A percentile compares a stretch with the other conserved stretches of the same genome.
phyloP scores from a whole-genome alignment of 2,888 invertebrate genomes.

The Lapara coniferarum region DNA sequence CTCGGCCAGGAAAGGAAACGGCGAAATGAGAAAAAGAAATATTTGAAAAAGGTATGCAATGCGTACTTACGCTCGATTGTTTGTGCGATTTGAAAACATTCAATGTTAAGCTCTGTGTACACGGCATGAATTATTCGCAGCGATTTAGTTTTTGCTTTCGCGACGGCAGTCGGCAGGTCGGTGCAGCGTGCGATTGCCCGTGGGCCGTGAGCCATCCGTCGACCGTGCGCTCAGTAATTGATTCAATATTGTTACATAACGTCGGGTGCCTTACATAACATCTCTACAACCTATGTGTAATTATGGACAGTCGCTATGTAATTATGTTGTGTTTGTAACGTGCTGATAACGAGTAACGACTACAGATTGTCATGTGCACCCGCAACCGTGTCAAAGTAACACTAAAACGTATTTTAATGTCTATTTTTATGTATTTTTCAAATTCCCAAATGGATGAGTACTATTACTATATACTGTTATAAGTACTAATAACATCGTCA shows the following conservation, averaged over 20 bases:
- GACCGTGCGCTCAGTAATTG: constrained; percentile 61
- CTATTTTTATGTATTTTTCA: background rate
- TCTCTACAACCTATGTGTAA: constrained; percentile 29
- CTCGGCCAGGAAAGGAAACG: constrained; percentile 80
- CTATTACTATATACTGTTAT: background rate
- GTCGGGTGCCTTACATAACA: constrained; percentile 57
- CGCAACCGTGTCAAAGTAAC: constrained; percentile 6
- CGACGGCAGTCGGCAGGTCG: constrained; percentile 33
- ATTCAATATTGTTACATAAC: constrained; percentile 67
- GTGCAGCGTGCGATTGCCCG: background rate
- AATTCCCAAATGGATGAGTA: background rate
- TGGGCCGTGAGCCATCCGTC: constrained; percentile 3
- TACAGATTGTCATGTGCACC: background rate
- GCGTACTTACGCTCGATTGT: constrained; percentile 73
- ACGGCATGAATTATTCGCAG: constrained; percentile 71
- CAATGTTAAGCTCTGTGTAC: constrained; percentile 73
- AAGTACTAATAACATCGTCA: too few species aligned
- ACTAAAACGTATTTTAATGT: background rate
- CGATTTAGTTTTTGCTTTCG: constrained; percentile 50
- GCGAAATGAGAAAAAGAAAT: constrained; percentile 81
- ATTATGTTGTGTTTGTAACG: constrained; percentile 30
- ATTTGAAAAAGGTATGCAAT: constrained; percentile 76
- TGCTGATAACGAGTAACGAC: constrained; percentile 38
- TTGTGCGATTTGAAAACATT: constrained; percentile 76
- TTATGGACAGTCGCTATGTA: constrained; percentile 28